phyloP scores from a whole-genome alignment of 2,113 vertebrate species.

The Pteronura brasiliensis region DNA sequence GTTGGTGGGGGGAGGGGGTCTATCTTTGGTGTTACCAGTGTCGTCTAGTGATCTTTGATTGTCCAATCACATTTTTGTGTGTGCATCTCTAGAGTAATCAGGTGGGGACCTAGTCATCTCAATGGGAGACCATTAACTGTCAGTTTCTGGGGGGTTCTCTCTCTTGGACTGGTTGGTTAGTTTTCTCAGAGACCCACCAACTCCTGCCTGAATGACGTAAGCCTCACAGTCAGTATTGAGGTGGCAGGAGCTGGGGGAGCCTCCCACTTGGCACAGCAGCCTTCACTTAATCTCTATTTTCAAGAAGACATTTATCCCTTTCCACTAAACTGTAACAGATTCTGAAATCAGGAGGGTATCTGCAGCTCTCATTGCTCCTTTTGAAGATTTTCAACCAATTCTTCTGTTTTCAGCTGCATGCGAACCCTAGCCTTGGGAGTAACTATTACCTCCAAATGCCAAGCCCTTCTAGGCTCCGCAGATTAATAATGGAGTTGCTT shows the following conservation, averaged over 20 bases:
- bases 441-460: neutral
- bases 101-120: neutral
- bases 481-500: neutral
- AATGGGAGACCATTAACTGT: neutral
- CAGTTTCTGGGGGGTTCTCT: neutral
- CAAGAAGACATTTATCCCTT: neutral
- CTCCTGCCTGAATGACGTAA: neutral
- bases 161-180: neutral
- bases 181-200: neutral
- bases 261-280: neutral
- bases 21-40: neutral
- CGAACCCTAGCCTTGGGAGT: neutral
- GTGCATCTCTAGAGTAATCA: neutral
- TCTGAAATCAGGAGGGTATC: neutral
- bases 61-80: neutral
- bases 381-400: neutral
- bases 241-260: neutral
- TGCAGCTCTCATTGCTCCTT: neutral
- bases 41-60: neutral
- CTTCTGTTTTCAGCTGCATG: neutral
- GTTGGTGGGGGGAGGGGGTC: neutral
- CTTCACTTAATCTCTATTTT: neutral
- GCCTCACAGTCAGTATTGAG: neutral
- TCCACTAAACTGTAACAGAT: neutral
- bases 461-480: neutral